These are phyloP conservation scores for Vidua macroura DNA, from an alignment of 2,113 vertebrate genomes.

Conservation along the genomic window DNA sequence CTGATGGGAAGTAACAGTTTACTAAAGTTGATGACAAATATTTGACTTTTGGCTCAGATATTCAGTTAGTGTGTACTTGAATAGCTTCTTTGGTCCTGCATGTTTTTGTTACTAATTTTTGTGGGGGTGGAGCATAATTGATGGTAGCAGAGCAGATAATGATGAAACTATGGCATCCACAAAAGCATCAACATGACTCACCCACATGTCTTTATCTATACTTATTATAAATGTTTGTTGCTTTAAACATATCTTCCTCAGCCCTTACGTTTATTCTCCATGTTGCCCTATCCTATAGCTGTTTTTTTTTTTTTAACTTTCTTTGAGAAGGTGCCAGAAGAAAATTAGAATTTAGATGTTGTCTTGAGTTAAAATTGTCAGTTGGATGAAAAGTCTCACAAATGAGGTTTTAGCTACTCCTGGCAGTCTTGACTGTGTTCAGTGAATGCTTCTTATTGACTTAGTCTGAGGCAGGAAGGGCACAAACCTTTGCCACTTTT, in stretches of 20 bases:
- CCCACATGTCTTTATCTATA: not conserved
- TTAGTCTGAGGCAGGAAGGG: not conserved
- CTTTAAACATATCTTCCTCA: not conserved
- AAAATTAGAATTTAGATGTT: not conserved
- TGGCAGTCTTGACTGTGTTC: not conserved
- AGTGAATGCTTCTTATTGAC: not conserved
- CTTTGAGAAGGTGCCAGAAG: not conserved
- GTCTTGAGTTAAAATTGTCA: not conserved
- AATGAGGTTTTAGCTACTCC: not conserved
- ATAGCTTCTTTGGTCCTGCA: not conserved
- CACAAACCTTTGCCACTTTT: not conserved
- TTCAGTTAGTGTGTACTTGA: not conserved
- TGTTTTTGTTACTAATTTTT: not conserved
- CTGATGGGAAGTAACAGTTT: not conserved
- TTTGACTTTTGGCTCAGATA: not conserved
- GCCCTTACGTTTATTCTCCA: not conserved
- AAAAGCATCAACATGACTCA: not conserved
- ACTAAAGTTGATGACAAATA: not conserved
- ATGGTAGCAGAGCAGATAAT: not conserved
- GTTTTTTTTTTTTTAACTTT: not conserved
- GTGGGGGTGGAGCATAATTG: not conserved
- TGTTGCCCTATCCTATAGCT: not conserved
- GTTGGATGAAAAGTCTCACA: not conserved
- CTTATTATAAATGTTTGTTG: not conserved
- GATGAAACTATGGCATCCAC: not conserved